Conservation (phyloP, 2,797 vertebrate genomes). For the Arrhamphus sclerolepis region DNA sequence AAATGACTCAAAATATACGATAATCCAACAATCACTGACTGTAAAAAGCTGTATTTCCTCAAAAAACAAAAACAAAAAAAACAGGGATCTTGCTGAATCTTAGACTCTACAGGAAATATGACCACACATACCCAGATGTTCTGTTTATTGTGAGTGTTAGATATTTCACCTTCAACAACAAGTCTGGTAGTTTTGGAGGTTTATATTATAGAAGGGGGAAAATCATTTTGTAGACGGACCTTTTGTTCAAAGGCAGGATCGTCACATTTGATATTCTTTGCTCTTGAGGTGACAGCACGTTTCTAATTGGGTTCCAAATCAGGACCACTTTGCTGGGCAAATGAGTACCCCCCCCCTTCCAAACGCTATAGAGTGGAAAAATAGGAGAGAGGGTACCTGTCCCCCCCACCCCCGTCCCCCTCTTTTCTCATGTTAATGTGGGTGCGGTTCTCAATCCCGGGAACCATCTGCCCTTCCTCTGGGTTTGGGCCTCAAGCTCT, state of each 20-base stretch:
- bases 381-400: slow-evolving; percentile 73
- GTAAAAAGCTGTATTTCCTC: background rate
- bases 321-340: slow-evolving; percentile 49
- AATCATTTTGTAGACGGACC: background rate
- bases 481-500: slow-evolving; percentile 72
- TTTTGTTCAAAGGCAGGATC: slow-evolving; percentile 12
- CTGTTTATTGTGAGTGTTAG: too few relatives aligned
- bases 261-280: slow-evolving; percentile 25
- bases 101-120: too few relatives aligned
- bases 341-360: slow-evolving; percentile 56
- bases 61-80: too few relatives aligned
- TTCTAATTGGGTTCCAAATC: slow-evolving; percentile 65
- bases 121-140: too few relatives aligned
- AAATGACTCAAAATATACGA: too few relatives aligned
- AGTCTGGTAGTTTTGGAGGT: too few relatives aligned
- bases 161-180: too few relatives aligned
- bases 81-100: background rate
- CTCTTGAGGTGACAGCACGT: slow-evolving; percentile 55
- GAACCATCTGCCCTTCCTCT: slow-evolving; percentile 78
- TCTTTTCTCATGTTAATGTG: slow-evolving; percentile 80
- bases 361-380: slow-evolving; percentile 54
- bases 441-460: slow-evolving; percentile 63
- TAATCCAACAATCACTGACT: too few relatives aligned
- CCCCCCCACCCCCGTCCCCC: slow-evolving; percentile 54
- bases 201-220: background rate